phyloP scores from a whole-genome alignment of 1,140 invertebrate genomes.

The Apolygus lucorum region DNA sequence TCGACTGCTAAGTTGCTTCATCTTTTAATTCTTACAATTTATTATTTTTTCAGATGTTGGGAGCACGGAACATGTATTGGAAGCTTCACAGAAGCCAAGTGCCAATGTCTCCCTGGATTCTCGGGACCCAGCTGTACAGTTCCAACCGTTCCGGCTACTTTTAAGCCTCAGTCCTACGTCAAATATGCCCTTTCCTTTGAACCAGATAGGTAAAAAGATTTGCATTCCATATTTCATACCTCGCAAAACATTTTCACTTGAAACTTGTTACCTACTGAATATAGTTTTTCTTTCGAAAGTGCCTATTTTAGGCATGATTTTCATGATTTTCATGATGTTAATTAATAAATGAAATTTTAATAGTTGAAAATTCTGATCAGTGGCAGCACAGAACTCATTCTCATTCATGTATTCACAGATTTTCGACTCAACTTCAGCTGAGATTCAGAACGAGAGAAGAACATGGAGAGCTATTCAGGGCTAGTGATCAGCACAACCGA shows the following conservation, averaged over 20 bases:
- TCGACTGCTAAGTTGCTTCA: too few relatives aligned
- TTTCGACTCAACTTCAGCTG: conserved; percentile 83
- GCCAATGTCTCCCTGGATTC: conserved; percentile 87
- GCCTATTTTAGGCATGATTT: too few relatives aligned
- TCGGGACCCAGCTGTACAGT: conserved; percentile 77
- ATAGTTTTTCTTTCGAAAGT: too few relatives aligned
- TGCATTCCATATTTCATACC: too few relatives aligned
- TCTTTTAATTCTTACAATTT: too few relatives aligned
- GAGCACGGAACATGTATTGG: conserved; percentile 91
- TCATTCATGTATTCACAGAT: too few relatives aligned
- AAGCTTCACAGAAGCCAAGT: conserved; percentile 74
- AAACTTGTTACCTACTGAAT: too few relatives aligned
- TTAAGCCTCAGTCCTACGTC: conserved; percentile 86
- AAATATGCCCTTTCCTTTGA: conserved; percentile 92
- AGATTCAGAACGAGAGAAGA: conserved; percentile 86
- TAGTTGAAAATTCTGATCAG: too few relatives aligned
- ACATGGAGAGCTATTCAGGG: conserved; percentile 82
- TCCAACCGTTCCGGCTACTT: conserved; percentile 76
- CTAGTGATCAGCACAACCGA: conserved; percentile 86
- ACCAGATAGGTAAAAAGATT: conserved; percentile 68
- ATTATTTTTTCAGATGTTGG: conserved; percentile 57
- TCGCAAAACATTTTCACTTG: too few relatives aligned
- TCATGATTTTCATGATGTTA: too few relatives aligned
- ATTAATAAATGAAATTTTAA: too few relatives aligned
- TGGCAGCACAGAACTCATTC: too few relatives aligned